These are phyloP conservation scores for pig (Sus scrofa) DNA, from an alignment of 2,113 vertebrate genomes.

Conservation along the genomic window DNA sequence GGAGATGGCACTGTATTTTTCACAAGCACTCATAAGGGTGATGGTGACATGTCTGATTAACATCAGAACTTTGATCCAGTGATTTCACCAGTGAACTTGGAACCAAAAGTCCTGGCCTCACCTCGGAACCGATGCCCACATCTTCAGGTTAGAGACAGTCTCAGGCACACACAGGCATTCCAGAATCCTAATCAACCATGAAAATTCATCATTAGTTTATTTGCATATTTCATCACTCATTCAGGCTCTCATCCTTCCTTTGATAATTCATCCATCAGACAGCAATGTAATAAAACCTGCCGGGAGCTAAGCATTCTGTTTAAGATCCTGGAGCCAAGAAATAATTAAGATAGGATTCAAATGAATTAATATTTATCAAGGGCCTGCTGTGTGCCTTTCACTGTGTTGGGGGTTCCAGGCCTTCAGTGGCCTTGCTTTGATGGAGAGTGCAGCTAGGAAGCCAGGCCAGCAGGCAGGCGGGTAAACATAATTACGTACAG, in stretches of 20 bases:
- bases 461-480: not conserved
- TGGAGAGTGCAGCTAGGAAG: not conserved
- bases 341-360: not conserved
- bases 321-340: not conserved
- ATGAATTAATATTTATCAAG: slow-evolving; percentile 26
- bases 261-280: slow-evolving; percentile 13
- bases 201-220: not conserved
- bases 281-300: not conserved
- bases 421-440: not conserved
- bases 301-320: not conserved
- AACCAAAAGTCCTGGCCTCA: not conserved
- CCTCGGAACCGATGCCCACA: not conserved
- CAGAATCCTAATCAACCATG: not conserved
- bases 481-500: not conserved
- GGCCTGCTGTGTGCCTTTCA: not conserved
- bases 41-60: not conserved
- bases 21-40: not conserved
- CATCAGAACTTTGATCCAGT: not conserved
- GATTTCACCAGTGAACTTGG: not conserved
- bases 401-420: not conserved
- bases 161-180: not conserved
- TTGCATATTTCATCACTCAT: slow-evolving; percentile 2
- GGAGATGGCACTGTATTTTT: not conserved
- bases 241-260: not conserved
- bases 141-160: not conserved